phyloP scores from a whole-genome alignment of 2,888 invertebrate species.

The Diloba caeruleocephala region DNA sequence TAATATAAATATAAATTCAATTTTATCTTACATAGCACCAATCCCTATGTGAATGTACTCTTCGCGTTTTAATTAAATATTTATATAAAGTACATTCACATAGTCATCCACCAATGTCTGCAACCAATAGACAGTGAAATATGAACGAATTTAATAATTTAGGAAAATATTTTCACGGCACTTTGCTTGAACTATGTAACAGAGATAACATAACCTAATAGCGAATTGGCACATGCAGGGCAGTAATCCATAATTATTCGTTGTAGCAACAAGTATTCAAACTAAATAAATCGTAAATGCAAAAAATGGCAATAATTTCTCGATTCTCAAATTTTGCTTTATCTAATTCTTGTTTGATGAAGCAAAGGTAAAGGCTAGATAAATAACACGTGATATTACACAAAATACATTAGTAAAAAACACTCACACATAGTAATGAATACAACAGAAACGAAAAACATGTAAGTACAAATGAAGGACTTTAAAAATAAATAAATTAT shows the following conservation, averaged over 20 bases:
- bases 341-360: conserved; percentile 62
- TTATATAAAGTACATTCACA: conserved; percentile 74
- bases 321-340: conserved; percentile 69
- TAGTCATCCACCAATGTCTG: conserved; percentile 58
- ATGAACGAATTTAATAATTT: conserved; percentile 20
- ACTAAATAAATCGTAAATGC: conserved; percentile 85
- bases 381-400: conserved; percentile 63
- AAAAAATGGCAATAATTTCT: conserved; percentile 86
- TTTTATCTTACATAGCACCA: conserved; percentile 80
- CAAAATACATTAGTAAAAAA: conserved; percentile 69
- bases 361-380: conserved; percentile 65
- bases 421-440: conserved; percentile 73
- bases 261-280: conserved; percentile 74
- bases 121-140: conserved; percentile 30
- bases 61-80: conserved; percentile 34
- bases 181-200: conserved; percentile 29
- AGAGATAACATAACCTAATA: conserved; percentile 28
- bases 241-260: conserved; percentile 70
- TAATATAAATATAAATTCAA: conserved; percentile 56
- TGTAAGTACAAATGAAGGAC: conserved; percentile 73
- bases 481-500: conserved; percentile 75
- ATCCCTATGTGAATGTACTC: conserved; percentile 77
- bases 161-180: conserved; percentile 29
- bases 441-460: conserved; percentile 64
- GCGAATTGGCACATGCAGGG: conserved; percentile 75